These are phyloP conservation scores for Trichogramma pretiosum DNA, from an alignment of 1,140 invertebrate genomes.

Conservation along the genomic window DNA sequence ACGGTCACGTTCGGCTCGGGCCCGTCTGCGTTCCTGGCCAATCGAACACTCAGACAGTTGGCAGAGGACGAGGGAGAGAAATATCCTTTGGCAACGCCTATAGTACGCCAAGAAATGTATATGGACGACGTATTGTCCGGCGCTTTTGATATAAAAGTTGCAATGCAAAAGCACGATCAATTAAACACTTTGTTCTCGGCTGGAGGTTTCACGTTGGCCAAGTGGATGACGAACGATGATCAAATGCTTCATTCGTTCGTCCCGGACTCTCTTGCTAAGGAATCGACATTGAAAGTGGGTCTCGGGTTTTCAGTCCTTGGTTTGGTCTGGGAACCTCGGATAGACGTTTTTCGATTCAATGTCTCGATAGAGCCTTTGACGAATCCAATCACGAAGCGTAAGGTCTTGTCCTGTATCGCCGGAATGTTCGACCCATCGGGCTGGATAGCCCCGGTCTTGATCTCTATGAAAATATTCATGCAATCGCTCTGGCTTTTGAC, in stretches of 20 bases:
- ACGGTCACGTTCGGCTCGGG: constrained; percentile 33
- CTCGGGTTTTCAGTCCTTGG: not conserved
- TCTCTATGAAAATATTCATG: not conserved
- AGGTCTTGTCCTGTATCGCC: not conserved
- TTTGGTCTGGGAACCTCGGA: not conserved
- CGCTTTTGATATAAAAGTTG: not conserved
- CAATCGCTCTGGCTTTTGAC: not conserved
- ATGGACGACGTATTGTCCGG: constrained; percentile 29
- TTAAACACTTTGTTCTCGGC: not conserved
- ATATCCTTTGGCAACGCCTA: constrained; percentile 20
- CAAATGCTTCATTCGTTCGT: not conserved
- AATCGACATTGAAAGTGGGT: not conserved
- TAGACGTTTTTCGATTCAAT: not conserved
- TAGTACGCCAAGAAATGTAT: constrained; percentile 20
- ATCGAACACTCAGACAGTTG: constrained; percentile 25
- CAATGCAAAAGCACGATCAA: not conserved
- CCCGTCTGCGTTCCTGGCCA: constrained; percentile 29
- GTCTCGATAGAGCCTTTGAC: not conserved
- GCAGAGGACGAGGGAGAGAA: constrained; percentile 21
- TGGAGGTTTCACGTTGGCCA: not conserved
- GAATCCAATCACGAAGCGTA: not conserved
- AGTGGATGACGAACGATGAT: not conserved
- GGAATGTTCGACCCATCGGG: not conserved
- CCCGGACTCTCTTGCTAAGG: not conserved
- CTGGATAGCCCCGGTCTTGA: not conserved